Evolutionary conservation across 2,113 vertebrate genomes (phyloP), one percentile per base, ranked within the genome.

Genomic region (Chaetorhynchus papuensis): DNA sequence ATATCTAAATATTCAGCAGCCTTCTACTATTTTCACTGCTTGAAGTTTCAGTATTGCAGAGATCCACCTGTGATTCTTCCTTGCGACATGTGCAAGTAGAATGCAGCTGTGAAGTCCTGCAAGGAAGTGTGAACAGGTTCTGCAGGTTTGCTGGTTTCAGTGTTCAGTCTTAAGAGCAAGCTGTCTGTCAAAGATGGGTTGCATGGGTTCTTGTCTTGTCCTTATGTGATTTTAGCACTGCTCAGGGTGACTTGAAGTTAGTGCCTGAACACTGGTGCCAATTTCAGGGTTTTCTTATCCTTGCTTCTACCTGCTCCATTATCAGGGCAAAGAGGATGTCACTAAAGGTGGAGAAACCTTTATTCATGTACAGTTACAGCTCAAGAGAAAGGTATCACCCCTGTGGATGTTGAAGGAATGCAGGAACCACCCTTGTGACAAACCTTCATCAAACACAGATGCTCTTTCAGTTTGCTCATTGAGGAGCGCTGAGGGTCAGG

Each of bases 121-220:
- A 42, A 66, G 31, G n/a, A 90, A 28, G 6, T 9, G 2, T 31
- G 37, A 74, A 39, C 9, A 66, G 28, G 24, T 2, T 6, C 33
- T 76, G 79, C 13, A 76, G 5, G 23, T 2, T 1, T 53, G 10
- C 31, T 60, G 19, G 20, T 61, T 91, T 91, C 37, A 18, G 20
- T 57, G 13, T 31, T 69, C 22, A n/a, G 22, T 52, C 49, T 35
- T 30, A 41, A 37, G 27, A 71, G 30, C 35, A 35, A 83, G 11
- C 3, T 52, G 4, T n/a, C 50, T 50, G 28, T 66, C 9, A 14
- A 3, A 70, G 39, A n/a, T 2, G 7, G 21, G 24, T 52, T 0
- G 0, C 22, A 24, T 35, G 39, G 24, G 14, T 47, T 63, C 44
- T 79, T 68, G 49, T 39, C 21, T 30, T 66, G 70, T 42, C 12